phyloP scores from a whole-genome alignment of 2,113 vertebrate genomes.

The Polypterus senegalus region DNA sequence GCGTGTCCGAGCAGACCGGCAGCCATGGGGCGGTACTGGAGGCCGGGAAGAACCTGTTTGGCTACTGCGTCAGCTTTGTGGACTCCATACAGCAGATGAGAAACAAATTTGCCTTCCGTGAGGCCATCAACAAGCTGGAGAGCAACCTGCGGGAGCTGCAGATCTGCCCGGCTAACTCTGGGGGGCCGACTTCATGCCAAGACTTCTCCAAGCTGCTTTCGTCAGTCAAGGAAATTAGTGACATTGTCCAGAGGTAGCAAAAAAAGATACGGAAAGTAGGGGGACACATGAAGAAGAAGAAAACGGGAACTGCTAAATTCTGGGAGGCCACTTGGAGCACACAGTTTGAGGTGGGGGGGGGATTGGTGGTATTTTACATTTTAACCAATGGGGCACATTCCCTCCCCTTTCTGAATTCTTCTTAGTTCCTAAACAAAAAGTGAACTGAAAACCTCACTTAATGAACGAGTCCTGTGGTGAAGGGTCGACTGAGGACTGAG shows the following conservation, averaged over 20 bases:
- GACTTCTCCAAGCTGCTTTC: conserved; percentile 94
- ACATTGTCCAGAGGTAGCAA: conserved; percentile 97
- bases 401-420: too few species aligned
- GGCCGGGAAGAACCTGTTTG: conserved; percentile 90
- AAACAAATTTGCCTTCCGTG: conserved; percentile 92
- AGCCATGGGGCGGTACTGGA: conserved; percentile 88
- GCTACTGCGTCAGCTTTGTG: conserved; percentile 83
- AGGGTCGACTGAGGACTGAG: too few species aligned
- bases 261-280: conserved; percentile 8
- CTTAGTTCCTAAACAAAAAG: too few species aligned
- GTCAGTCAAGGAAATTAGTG: conserved; percentile 90
- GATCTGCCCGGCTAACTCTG: conserved; percentile 74
- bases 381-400: not conserved
- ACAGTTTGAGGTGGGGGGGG: not conserved
- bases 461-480: too few species aligned
- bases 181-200: conserved; percentile 67
- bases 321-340: too few species aligned
- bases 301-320: not conserved
- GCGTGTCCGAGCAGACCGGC: conserved; percentile 81
- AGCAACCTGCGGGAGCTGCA: conserved; percentile 83
- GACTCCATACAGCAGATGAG: conserved; percentile 98
- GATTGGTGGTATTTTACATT: not conserved
- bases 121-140: conserved; percentile 96
- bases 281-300: not conserved
- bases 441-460: too few species aligned